Evolutionary conservation across 2,113 vertebrate species (phyloP), one percentile per base, ranked within the genome.

Genomic region (Hepsetus odoe): DNA sequence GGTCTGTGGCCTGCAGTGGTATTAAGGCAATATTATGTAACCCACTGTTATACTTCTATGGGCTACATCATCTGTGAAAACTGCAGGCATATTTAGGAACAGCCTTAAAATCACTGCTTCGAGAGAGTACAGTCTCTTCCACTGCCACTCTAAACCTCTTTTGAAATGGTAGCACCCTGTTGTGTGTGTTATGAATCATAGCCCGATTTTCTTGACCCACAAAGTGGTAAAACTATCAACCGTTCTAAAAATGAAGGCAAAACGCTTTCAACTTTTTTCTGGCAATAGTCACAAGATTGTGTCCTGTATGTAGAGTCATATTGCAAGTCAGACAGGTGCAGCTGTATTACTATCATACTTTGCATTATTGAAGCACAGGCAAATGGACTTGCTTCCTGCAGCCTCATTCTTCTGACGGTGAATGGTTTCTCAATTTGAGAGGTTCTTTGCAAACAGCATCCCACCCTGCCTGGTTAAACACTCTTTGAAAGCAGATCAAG

Each of bases 401-500:
- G 40, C 30, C n/a, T 32, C 30, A 56, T 61, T 55, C 26, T 16
- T 18, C 12, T 33, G 14, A 38, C 4, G 14, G 46, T 13, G 18
- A 72, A 30, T 1, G 3, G 46, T 13, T 78, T 71, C 69, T 79
- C 12, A 18, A 12, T 72, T 79, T 22, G n/a, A 53, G 33, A 66
- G 49, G 46, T 53, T 59, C 58, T 35, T 13, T 32, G 38, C 12
- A 2, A 26, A 65, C 24, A 64, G 13, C 26, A 3, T 22, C 46
- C 38, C 44, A 35, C 33, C 7, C 26, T 28, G 44, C 42, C 8
- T 73, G 35, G 46, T 55, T 74, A 80, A 80, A 74, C 12, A 38
- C 61, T 80, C 44, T 42, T 59, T 46, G 2, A 65, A 53, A 30
- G 51, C 51, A 26, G 53, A 80, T 67, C 74, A 79, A 67, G 55